Conservation (phyloP, 2,888 invertebrate genomes). For the Acrobasis consociella region DNA sequence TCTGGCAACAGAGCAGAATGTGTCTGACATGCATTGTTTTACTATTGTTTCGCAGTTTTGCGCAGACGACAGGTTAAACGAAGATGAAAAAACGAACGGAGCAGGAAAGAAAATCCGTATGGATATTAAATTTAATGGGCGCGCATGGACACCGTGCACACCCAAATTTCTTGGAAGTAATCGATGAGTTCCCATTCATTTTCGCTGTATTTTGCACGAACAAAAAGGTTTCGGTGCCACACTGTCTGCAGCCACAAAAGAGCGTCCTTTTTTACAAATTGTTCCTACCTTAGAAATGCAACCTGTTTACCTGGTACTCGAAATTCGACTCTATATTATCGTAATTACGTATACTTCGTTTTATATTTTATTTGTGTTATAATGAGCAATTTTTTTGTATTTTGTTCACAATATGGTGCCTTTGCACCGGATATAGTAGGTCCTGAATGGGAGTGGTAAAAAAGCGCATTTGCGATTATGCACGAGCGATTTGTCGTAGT, state of each 20-base stretch:
- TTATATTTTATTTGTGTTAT: constrained; percentile 45
- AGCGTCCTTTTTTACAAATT: constrained; percentile 64
- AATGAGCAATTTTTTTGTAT: constrained; percentile 69
- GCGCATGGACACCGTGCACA: constrained; percentile 31
- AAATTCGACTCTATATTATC: constrained; percentile 48
- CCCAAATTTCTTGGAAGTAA: constrained; percentile 67
- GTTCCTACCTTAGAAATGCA: constrained; percentile 72
- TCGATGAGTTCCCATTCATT: constrained; percentile 56
- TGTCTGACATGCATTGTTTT: too few relatives aligned
- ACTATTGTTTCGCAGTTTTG: too few relatives aligned
- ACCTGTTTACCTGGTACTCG: constrained; percentile 41
- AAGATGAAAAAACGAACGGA: neutral
- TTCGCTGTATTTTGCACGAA: constrained; percentile 61
- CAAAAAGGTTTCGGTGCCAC: constrained; percentile 76
- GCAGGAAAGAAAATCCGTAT: constrained; percentile 15
- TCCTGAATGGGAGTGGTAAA: constrained; percentile 62
- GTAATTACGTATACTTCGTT: constrained; percentile 45
- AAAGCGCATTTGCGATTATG: constrained; percentile 78
- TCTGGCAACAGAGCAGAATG: too few relatives aligned
- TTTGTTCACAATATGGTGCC: constrained; percentile 67
- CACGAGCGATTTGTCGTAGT: constrained; percentile 77
- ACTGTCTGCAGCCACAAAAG: constrained; percentile 78
- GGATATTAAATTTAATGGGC: constrained; percentile 19
- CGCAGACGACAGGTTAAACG: too few relatives aligned
- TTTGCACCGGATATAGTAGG: constrained; percentile 71